Percentiles rank a stretch among this genome's conserved stretches.
These are phyloP conservation scores for Chrysemys picta DNA, from an alignment of 2,113 vertebrate genomes.

Conservation along the genomic window DNA sequence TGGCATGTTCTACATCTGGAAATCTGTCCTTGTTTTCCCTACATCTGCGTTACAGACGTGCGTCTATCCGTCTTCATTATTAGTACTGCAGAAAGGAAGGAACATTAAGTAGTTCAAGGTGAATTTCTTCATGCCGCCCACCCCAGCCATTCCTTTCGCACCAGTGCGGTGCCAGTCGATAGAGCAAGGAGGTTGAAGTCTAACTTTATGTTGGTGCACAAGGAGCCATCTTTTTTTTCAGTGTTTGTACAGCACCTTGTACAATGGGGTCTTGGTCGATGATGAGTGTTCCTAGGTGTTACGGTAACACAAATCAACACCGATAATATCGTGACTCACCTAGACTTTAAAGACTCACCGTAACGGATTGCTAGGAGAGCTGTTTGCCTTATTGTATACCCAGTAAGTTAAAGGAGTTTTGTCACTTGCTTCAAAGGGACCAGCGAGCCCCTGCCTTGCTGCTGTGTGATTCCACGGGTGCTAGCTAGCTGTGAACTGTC, in stretches of 20 bases:
- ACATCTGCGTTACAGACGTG: not conserved
- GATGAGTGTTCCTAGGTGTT: not conserved
- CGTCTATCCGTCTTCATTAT: not conserved
- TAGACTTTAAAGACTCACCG: not conserved
- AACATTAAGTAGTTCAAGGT: rapidly evolving
- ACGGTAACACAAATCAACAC: not conserved
- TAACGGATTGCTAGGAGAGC: not conserved
- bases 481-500: not conserved
- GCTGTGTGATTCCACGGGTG: not conserved
- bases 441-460: not conserved
- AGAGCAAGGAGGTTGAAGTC: not conserved
- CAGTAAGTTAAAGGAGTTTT: not conserved
- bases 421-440: not conserved
- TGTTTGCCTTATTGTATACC: not conserved
- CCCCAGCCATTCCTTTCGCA: rapidly evolving
- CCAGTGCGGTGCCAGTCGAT: not conserved
- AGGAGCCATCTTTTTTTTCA: not conserved
- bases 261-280: not conserved
- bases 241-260: not conserved
- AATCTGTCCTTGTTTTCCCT: not conserved
- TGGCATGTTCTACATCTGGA: not conserved
- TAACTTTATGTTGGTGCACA: not conserved
- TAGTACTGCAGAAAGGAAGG: not conserved
- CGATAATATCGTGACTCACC: no score
- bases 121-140: not conserved